Evolutionary conservation across 2,888 invertebrate genomes (phyloP), one percentile per base, ranked within the genome.

Genomic region (Mythimna ferrago): DNA sequence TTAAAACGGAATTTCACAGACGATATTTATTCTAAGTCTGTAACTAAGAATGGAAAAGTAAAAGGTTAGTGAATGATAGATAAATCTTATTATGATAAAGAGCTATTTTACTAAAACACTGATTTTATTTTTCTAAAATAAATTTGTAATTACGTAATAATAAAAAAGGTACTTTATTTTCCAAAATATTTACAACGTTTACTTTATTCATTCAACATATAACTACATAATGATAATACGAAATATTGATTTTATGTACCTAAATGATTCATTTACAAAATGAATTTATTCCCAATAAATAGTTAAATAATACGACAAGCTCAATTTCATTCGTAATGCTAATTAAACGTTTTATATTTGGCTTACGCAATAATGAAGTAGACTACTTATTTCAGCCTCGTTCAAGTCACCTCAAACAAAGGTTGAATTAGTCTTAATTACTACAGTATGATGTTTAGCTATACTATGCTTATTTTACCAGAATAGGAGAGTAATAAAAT

Each of bases 261-360:
- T 66, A 67, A 32, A 66, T 79, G 48, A 74, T 44, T 66, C 32
- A 70, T 81, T 81, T 69, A 81, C 71, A 76, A 81, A 79, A 77
- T 67, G 26, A 64, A 71, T 53, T 62, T 53, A 51, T 32, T 26
- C 32, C 62, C 63, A 78, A 81, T 81, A 78, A 81, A 81, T 78
- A 70, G 53, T 58, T 60, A 62, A 57, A 68, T n/a, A 77, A 69
- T 71, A 73, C 62, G 65, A 77, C 53, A 73, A 72, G 69, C 73
- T 81, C 78, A 72, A 72, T 81, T 69, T 64, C 10, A 73, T 78
- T 78, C 63, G 60, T 82, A 82, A 78, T 35, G 60, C 73, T 82
- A 78, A 32, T 65, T 77, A 68, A 63, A 78, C 6, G 56, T 53
- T 61, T 82, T 82, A 82, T 78, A 82, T 81, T 81, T 81, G 80